Base-by-base conservation (phyloP, 2,888 invertebrate genomes). In the Danaus chrysippus region DNA sequence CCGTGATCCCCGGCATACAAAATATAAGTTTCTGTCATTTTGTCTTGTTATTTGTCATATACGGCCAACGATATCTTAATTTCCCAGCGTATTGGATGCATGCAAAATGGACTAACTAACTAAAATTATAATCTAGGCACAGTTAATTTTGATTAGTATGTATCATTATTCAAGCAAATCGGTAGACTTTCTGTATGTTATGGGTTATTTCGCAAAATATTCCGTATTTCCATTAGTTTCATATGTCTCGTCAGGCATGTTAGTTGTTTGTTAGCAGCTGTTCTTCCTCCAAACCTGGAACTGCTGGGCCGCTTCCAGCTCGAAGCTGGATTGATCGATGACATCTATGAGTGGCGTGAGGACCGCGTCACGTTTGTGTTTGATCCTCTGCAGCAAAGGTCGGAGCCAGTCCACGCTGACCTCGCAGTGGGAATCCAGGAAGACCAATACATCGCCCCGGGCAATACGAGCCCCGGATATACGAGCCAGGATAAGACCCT, bases 301-400 rank as follows among this genome's bases (percentile, higher is more conserved):
- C 10, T 74, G 67, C 1, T 81, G 77, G 0, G 85, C 73, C 0
- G 77, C 78, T 10, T 86, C 77, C 1, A 86, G 65, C 59, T 93
- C 92, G 78, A 98, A 93, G 11, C 93, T 94, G 70, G 93, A 92
- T 75, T 96, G 83, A 81, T 96, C 95, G 67, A 99, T 96, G 49
- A 97, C 95, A 88, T 99, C 99, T 66, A 99, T 99, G 67, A 98
- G 95, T 8, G 99, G 99, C 68, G 98, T 97, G 62, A 98, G 86
- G 0, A 98, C 97, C 1, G 96, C 94, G 42, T 94, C 94, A 0
- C 94, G 90, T 68, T 97, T 95, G 76, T 84, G 78, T 6, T 66
- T 63, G 23, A 82, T 58, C 3, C 75, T 92, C 65, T 95, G 93
- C 70, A 99, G 90, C 57, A 99, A 84, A 0, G 99, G 99, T 76